Base-by-base conservation (phyloP, 2,888 invertebrate genomes). In the Suillia variegata region DNA sequence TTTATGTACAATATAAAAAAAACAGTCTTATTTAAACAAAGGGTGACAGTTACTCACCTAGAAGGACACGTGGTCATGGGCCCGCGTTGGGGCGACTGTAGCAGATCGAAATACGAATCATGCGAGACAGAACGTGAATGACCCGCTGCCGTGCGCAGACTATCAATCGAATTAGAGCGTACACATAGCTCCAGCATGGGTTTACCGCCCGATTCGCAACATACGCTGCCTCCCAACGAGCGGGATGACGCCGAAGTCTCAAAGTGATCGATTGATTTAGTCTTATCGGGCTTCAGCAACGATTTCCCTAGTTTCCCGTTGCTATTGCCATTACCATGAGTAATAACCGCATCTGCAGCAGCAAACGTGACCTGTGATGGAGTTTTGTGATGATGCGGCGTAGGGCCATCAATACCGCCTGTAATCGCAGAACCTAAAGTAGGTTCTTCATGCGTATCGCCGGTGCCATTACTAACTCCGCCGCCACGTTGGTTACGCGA, bases 71-170 rank as follows among this genome's bases (percentile, higher is more conserved):
- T 79, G 54, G 80, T 80, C 64, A 76, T 64, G 51, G 77, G 76
- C 2, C 77, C 80, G 10, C 82, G 74, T 54, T 82, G 80, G 22
- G 83, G 80, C 13, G 83, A 84, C 62, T 83, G 82, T 56, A 83
- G 62, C 63, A 81, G 67, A 75, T 95, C 94, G 83, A 96, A 96
- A 83, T 96, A 96, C 1, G 95, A 96, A 80, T 96, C 96, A 81
- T 96, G 95, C 0, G 94, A 94, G 0, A 94, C 92, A 1, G 94
- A 94, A 51, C 89, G 75, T n/a, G 83, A 83, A 48, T 82, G 82
- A 0, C 82, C 83, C 1, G 75, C 73, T 1, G 75, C 73, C 0
- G 82, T 82, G 21, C 83, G 79, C 15, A 83, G 70, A 63, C 83
- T 83, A 60, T 82, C 82, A 49, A 82, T 81, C 5, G 82, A 82